Conservation (phyloP, 2,113 vertebrate genomes). For the Centropus bengalensis region DNA sequence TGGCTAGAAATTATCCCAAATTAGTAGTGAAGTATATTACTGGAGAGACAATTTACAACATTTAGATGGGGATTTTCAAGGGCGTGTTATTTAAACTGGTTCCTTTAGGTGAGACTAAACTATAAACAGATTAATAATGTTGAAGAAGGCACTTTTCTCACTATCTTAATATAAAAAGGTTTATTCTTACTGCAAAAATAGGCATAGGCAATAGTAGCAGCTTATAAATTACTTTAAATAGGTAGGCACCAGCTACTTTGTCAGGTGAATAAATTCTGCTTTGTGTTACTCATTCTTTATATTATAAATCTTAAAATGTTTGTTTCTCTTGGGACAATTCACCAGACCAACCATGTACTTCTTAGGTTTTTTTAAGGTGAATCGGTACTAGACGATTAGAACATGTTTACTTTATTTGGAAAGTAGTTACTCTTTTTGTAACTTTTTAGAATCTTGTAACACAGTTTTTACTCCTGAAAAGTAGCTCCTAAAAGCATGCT, state of each 20-base stretch:
- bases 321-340: background rate
- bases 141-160: background rate
- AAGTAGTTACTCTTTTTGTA: background rate
- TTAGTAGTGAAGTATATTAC: background rate
- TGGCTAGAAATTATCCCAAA: background rate
- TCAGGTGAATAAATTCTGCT: background rate
- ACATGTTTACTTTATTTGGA: background rate
- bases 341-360: background rate
- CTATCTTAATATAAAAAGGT: background rate
- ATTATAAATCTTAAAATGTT: background rate
- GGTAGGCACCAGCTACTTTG: background rate
- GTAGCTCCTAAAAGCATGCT: conserved; percentile 9
- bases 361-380: background rate
- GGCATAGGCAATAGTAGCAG: background rate
- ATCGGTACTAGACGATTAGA: background rate
- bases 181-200: background rate
- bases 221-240: background rate
- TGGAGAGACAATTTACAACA: background rate
- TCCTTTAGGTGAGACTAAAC: background rate
- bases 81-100: background rate
- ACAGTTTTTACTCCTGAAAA: conserved; percentile 58
- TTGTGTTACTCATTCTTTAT: background rate
- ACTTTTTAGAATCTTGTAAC: background rate
- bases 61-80: background rate
- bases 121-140: background rate